Percentiles rank a stretch among this genome's conserved stretches.
phyloP scores from a whole-genome alignment of 1,140 invertebrate species.

The silkworm (Bombyx mori) region DNA sequence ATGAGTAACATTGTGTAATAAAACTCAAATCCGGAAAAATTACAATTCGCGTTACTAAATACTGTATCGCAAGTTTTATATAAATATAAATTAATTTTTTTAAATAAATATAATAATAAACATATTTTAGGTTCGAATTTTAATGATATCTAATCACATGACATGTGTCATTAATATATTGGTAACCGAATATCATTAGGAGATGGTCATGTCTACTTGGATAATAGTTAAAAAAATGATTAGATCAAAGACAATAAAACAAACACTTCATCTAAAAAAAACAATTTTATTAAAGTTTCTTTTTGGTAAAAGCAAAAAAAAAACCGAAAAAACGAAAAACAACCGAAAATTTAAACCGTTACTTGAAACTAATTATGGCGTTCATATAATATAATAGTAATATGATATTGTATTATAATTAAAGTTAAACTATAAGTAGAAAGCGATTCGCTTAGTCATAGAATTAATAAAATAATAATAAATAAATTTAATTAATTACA shows the following conservation, averaged over 20 bases:
- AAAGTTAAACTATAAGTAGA: slow-evolving; percentile 2
- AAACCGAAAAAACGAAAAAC: slow-evolving; percentile 4
- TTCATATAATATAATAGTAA: slow-evolving; percentile 4
- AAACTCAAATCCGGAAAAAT: too few relatives aligned
- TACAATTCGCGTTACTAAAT: too few relatives aligned
- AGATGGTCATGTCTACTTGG: too few relatives aligned
- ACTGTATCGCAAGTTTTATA: too few relatives aligned
- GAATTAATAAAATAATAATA: slow-evolving; percentile 10
- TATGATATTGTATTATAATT: not conserved
- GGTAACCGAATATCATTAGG: too few relatives aligned
- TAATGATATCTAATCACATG: too few relatives aligned
- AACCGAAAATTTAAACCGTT: slow-evolving; percentile 4
- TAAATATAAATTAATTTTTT: too few relatives aligned
- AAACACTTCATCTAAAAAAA: slow-evolving; percentile 2
- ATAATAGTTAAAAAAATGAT: too few relatives aligned
- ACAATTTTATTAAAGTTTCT: slow-evolving; percentile 7
- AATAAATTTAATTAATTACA: not conserved
- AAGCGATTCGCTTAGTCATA: slow-evolving; percentile 7
- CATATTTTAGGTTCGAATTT: too few relatives aligned
- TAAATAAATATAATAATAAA: too few relatives aligned
- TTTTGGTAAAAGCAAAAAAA: slow-evolving; percentile 10
- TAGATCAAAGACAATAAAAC: not conserved
- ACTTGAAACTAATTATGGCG: slow-evolving; percentile 5
- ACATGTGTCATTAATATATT: too few relatives aligned
- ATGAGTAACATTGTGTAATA: too few relatives aligned